These are phyloP conservation scores for Metallyticus violacea DNA, from an alignment of 2,888 invertebrate species.

Conservation along the genomic window DNA sequence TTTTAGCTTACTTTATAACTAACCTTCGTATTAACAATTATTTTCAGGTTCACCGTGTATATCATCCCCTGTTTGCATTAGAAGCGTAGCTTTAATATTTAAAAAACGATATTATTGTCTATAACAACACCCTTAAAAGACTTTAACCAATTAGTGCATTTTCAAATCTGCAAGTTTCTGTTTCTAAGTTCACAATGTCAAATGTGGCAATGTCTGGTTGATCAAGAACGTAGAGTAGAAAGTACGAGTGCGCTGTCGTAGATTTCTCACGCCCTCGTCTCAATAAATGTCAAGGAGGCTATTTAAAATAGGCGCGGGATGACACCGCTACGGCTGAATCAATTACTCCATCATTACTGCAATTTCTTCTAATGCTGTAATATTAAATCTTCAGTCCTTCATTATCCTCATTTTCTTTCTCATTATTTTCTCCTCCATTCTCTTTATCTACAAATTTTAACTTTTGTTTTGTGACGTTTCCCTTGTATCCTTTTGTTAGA, in stretches of 20 bases:
- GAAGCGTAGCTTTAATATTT: too few relatives aligned
- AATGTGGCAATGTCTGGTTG: background rate
- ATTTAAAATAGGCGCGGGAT: background rate
- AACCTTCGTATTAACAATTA: too few relatives aligned
- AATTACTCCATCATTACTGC: background rate
- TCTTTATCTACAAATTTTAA: background rate
- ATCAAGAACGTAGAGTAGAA: background rate
- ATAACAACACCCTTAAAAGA: too few relatives aligned
- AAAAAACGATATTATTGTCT: too few relatives aligned
- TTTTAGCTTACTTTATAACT: too few relatives aligned
- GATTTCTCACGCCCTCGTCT: background rate
- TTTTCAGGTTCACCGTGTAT: too few relatives aligned
- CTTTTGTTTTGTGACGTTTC: too few relatives aligned
- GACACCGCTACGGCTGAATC: background rate
- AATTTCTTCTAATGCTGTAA: background rate
- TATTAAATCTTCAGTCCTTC: background rate
- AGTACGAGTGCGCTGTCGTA: background rate
- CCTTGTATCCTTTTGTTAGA: background rate
- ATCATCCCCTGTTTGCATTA: too few relatives aligned
- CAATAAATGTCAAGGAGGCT: background rate
- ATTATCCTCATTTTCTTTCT: background rate
- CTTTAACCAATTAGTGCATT: too few relatives aligned
- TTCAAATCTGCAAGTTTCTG: too few relatives aligned
- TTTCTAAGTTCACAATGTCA: too few relatives aligned
- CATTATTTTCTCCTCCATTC: background rate